Conservation (phyloP, 2,797 vertebrate genomes). For the Sebastes kiyomatsui region DNA sequence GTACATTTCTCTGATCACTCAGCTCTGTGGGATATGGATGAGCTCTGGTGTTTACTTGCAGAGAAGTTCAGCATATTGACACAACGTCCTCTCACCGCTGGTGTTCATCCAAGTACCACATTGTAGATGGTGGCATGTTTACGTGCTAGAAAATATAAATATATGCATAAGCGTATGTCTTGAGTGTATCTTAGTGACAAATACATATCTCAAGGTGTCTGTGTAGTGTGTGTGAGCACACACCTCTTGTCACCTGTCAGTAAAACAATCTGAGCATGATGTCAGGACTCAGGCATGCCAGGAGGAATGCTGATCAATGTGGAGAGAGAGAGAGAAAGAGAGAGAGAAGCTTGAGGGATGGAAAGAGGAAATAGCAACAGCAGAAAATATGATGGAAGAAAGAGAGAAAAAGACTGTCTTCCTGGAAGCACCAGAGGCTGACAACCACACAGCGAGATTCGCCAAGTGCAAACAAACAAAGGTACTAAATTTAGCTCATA, state of each 20-base stretch:
- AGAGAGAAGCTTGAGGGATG: not conserved
- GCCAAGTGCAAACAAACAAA: not conserved
- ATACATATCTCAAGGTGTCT: not conserved
- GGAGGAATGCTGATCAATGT: conserved; percentile 13
- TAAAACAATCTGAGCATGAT: conserved; percentile 13
- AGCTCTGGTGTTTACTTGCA: not conserved
- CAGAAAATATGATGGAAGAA: not conserved
- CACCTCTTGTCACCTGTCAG: not conserved
- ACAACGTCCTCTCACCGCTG: not conserved
- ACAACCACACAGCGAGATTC: conserved; percentile 2
- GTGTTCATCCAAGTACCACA: not conserved
- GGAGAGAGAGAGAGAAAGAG: not conserved
- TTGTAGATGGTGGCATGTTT: not conserved
- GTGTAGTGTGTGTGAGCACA: not conserved
- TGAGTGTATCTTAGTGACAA: not conserved
- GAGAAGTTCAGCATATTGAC: not conserved
- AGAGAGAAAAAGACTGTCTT: not conserved
- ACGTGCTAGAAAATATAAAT: not conserved
- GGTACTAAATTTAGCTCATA: conserved; percentile 15
- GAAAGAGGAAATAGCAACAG: not conserved
- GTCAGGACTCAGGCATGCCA: conserved; percentile 8
- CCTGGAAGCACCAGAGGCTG: not conserved
- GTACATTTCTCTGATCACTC: not conserved
- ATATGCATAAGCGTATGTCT: not conserved
- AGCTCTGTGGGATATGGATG: not conserved